Conservation (phyloP, 2,888 invertebrate species). For the Steromphala cineraria region DNA sequence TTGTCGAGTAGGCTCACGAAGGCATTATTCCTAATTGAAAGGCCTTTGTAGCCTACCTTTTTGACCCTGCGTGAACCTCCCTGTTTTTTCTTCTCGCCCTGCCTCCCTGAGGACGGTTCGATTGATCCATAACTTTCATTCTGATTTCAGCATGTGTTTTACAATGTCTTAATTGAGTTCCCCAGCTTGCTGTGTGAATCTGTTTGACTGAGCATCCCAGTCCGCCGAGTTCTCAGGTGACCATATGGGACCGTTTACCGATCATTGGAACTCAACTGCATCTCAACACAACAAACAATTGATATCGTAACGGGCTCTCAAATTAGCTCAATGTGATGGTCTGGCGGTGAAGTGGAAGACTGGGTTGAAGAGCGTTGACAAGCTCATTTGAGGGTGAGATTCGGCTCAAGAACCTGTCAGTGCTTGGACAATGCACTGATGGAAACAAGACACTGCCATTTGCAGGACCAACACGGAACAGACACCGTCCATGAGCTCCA, state of each 20-base stretch:
- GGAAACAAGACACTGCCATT: slow-evolving; percentile 3
- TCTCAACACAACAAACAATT: not conserved
- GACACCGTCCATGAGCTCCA: not conserved
- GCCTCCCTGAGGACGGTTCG: not conserved
- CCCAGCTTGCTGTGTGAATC: not conserved
- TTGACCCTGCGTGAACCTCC: not conserved
- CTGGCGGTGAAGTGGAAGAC: not conserved
- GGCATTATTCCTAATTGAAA: not conserved
- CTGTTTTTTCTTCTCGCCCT: not conserved
- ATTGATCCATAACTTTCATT: slow-evolving; percentile 22
- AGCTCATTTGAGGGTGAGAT: not conserved
- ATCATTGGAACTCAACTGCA: not conserved
- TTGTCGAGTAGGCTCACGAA: not conserved
- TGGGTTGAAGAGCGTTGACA: not conserved
- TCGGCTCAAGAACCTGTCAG: slow-evolving; percentile 4
- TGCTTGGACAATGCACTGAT: not conserved
- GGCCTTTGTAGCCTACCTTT: slow-evolving; percentile 14
- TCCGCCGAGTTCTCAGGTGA: not conserved
- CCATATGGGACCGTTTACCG: slow-evolving; percentile 15
- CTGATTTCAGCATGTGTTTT: slow-evolving; percentile 14
- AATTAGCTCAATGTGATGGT: slow-evolving; percentile 1
- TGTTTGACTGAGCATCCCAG: not conserved
- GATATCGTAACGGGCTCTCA: slow-evolving; percentile 1
- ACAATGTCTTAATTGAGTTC: not conserved
- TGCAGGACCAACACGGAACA: not conserved